Conservation (phyloP, 2,797 vertebrate species). For the Thalassophryne amazonica region DNA sequence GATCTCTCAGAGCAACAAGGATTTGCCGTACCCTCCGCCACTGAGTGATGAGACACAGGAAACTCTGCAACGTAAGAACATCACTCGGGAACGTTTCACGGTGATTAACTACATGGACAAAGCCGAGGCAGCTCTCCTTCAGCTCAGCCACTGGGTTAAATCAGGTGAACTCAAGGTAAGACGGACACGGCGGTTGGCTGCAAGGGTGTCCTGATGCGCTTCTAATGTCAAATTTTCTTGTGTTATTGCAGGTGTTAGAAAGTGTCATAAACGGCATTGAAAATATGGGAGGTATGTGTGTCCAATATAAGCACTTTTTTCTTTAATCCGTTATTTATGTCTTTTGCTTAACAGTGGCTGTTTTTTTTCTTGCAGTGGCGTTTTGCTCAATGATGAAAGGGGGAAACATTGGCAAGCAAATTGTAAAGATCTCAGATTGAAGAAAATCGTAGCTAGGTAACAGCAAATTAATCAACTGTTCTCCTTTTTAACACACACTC, state of each 20-base stretch:
- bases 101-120: slow-evolving; percentile 87
- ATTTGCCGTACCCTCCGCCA: slow-evolving; percentile 90
- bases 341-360: not conserved
- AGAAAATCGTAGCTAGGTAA: not conserved
- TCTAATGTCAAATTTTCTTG: slow-evolving; percentile 6
- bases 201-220: not conserved
- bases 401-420: slow-evolving; percentile 92
- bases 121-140: slow-evolving; percentile 74
- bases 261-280: slow-evolving; percentile 86
- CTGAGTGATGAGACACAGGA: slow-evolving; percentile 76
- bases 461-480: slow-evolving; percentile 7
- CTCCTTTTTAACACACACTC: not conserved
- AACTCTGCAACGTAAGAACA: slow-evolving; percentile 73
- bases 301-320: not conserved
- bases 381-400: slow-evolving; percentile 97
- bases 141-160: slow-evolving; percentile 86
- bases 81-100: slow-evolving; percentile 90
- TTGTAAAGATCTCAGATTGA: slow-evolving; percentile 85
- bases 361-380: slow-evolving; percentile 80
- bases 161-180: slow-evolving; percentile 89
- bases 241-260: slow-evolving; percentile 85
- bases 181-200: slow-evolving; percentile 17
- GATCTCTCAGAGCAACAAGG: slow-evolving; percentile 96
- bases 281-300: slow-evolving; percentile 89
- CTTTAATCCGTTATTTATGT: not conserved